phyloP scores from a whole-genome alignment of 2,888 invertebrate species.

The Drosophila pullipes region DNA sequence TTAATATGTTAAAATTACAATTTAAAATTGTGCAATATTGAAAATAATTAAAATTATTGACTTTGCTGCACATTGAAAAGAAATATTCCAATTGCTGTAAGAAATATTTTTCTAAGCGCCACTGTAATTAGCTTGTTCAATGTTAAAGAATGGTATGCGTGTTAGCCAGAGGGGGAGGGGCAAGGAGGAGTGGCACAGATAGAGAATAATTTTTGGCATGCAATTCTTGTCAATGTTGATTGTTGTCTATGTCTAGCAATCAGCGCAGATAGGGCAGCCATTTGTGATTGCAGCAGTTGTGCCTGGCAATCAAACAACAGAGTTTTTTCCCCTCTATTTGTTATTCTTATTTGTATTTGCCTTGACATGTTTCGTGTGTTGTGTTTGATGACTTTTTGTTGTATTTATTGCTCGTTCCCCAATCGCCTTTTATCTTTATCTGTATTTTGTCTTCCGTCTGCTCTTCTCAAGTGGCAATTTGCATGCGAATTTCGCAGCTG shows the following conservation, averaged over 20 bases:
- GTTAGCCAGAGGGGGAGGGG: neutral
- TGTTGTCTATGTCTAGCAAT: conserved; percentile 5
- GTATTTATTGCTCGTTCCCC: conserved; percentile 12
- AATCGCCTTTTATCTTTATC: conserved; percentile 19
- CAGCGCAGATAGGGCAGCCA: conserved; percentile 31
- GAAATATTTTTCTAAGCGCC: neutral
- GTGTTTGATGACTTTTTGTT: conserved; percentile 36
- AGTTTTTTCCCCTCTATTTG: conserved; percentile 17
- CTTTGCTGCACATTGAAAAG: neutral
- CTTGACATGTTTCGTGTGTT: conserved; percentile 60
- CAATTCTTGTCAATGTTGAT: conserved; percentile 39
- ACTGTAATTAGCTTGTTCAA: neutral
- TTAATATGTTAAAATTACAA: neutral
- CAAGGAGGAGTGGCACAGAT: neutral
- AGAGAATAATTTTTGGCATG: conserved; percentile 56
- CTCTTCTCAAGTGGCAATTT: conserved; percentile 49
- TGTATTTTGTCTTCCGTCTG: conserved; percentile 25
- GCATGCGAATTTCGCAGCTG: conserved; percentile 61
- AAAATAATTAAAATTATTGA: neutral
- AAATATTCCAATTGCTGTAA: neutral
- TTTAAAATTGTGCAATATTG: neutral
- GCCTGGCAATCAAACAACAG: conserved; percentile 69
- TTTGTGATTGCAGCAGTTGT: conserved; percentile 61
- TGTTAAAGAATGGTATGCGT: neutral
- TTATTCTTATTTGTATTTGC: conserved; percentile 24